A percentile compares a stretch with the other conserved stretches of the same genome.
These are phyloP conservation scores for Papilio demoleus DNA, from an alignment of 2,888 invertebrate species.

Conservation along the genomic window DNA sequence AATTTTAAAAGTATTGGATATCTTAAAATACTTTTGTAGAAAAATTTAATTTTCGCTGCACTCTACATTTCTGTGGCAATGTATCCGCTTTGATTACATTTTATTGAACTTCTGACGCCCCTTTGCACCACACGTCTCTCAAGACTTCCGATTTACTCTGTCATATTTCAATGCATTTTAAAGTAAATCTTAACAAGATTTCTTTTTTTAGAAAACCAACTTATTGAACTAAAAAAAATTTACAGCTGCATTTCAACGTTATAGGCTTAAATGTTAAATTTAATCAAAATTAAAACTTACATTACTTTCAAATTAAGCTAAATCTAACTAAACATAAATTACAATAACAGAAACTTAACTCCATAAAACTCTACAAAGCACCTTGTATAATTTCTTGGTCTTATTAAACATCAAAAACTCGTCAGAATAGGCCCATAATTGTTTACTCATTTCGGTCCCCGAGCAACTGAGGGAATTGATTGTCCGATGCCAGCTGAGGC, in stretches of 20 bases:
- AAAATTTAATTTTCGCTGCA: too few species aligned
- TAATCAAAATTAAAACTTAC: not conserved
- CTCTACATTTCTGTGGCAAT: not conserved
- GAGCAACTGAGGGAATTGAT: slow-evolving; percentile 39
- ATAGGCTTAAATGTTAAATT: too few species aligned
- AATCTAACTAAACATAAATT: not conserved
- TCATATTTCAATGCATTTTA: not conserved
- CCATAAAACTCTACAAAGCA: not conserved
- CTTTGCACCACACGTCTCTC: not conserved
- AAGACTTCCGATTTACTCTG: not conserved
- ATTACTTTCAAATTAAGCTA: not conserved
- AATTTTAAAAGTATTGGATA: too few species aligned
- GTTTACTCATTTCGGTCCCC: slow-evolving; percentile 38
- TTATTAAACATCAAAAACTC: slow-evolving; percentile 31
- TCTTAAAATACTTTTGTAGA: not conserved
- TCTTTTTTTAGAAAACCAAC: not conserved
- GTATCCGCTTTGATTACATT: slow-evolving; percentile 6
- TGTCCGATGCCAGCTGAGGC: slow-evolving; percentile 34
- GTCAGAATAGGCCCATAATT: slow-evolving; percentile 32
- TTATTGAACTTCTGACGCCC: not conserved
- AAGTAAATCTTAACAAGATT: not conserved
- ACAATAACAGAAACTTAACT: not conserved
- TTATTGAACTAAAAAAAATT: too few species aligned
- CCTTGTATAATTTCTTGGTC: not conserved
- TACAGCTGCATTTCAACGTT: too few species aligned